Conservation (phyloP, 2,888 invertebrate species). For the Athalia cordata region DNA sequence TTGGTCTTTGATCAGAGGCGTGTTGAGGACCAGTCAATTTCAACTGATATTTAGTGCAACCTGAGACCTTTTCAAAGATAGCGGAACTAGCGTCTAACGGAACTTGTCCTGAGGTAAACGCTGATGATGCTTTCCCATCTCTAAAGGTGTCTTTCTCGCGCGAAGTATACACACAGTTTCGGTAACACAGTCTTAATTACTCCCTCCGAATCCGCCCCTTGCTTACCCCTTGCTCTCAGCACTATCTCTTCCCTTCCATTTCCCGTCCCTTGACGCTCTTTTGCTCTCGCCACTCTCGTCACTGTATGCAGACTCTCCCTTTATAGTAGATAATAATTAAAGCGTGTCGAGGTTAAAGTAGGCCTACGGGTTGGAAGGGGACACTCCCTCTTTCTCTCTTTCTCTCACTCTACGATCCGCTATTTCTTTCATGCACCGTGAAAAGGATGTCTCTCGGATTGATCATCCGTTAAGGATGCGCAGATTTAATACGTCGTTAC, state of each 20-base stretch:
- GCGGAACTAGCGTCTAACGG: not conserved
- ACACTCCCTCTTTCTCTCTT: too few relatives aligned
- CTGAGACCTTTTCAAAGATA: slow-evolving; percentile 22
- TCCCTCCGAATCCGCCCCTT: not conserved
- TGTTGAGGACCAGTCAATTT: not conserved
- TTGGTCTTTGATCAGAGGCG: slow-evolving; percentile 26
- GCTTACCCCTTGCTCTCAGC: not conserved
- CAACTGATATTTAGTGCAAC: slow-evolving; percentile 22
- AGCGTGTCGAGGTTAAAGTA: slow-evolving; percentile 14
- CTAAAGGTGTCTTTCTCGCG: not conserved
- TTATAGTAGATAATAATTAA: slow-evolving; percentile 33
- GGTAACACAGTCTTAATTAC: slow-evolving; percentile 39
- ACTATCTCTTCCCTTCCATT: not conserved
- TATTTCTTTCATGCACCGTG: too few relatives aligned
- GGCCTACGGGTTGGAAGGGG: not conserved
- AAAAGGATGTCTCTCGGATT: too few relatives aligned
- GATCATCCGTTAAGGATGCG: too few relatives aligned
- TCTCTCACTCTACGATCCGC: too few relatives aligned
- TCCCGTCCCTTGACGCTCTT: not conserved
- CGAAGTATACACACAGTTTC: slow-evolving; percentile 35
- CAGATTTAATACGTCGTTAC: too few relatives aligned
- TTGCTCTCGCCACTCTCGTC: not conserved
- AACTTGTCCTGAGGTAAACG: slow-evolving; percentile 1
- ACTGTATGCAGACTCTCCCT: not conserved
- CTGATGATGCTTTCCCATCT: slow-evolving; percentile 9